Evolutionary conservation across 2,797 vertebrate genomes (phyloP).

Genomic region (Chlorospingus flavigularis): DNA sequence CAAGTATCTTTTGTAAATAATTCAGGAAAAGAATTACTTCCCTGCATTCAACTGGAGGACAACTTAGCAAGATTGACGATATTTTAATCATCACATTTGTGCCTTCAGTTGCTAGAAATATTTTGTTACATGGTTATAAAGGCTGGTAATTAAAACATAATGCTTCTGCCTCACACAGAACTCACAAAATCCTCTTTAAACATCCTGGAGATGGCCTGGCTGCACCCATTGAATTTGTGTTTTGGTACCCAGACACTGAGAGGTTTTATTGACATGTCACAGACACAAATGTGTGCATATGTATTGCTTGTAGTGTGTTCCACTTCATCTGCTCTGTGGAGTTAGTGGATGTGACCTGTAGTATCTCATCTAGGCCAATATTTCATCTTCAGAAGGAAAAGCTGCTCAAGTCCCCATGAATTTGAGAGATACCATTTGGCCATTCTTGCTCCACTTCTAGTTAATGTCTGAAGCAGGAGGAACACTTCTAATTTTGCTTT

Average conservation of each 20-base stretch:
- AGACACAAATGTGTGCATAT: background rate
- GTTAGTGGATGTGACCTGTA: background rate
- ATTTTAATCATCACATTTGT: constrained; percentile 29
- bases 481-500: background rate
- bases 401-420: background rate
- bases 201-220: background rate
- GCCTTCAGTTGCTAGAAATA: background rate
- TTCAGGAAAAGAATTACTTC: constrained; percentile 7
- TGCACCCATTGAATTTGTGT: background rate
- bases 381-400: background rate
- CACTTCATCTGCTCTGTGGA: background rate
- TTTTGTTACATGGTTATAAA: background rate
- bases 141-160: constrained; percentile 15
- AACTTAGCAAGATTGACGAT: background rate
- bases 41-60: background rate
- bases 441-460: background rate
- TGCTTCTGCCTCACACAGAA: background rate
- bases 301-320: background rate
- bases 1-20: constrained; percentile 16
- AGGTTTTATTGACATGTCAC: background rate
- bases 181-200: background rate
- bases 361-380: background rate
- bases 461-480: background rate
- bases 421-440: background rate
- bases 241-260: background rate